Evolutionary conservation across 1,140 invertebrate genomes (phyloP).

Genomic region (Caenorhabditis tropicalis): DNA sequence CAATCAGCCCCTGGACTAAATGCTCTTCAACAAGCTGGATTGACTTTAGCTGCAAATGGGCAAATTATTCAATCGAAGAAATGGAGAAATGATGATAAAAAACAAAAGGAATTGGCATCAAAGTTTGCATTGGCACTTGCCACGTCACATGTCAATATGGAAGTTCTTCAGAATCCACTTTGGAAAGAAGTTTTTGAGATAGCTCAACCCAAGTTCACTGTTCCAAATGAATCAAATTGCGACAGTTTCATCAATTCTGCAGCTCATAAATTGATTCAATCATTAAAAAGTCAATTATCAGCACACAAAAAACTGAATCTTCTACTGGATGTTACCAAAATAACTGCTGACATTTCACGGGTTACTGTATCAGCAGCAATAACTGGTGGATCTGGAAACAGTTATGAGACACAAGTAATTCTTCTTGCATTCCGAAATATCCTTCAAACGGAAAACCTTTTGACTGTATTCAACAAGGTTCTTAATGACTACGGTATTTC

Average conservation of each 20-base stretch:
- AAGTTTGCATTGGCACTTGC: constrained; percentile 57
- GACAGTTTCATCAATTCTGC: constrained; percentile 51
- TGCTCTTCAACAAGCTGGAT: constrained; percentile 37
- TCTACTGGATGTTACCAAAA: constrained; percentile 6
- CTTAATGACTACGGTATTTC: constrained; percentile 10
- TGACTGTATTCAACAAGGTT: neutral
- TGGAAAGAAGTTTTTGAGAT: constrained; percentile 65
- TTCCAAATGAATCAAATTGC: constrained; percentile 56
- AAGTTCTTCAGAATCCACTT: constrained; percentile 54
- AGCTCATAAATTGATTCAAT: neutral
- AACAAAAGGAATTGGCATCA: constrained; percentile 54
- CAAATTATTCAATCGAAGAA: constrained; percentile 53
- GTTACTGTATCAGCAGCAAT: neutral
- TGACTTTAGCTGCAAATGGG: constrained; percentile 34
- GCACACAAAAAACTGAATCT: neutral
- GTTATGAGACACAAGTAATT: constrained; percentile 17
- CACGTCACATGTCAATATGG: constrained; percentile 55
- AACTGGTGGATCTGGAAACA: neutral
- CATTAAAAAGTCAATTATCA: constrained; percentile 11
- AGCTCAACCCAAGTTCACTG: constrained; percentile 62
- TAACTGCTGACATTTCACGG: constrained; percentile 5
- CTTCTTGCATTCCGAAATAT: constrained; percentile 9
- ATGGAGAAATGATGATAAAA: constrained; percentile 48
- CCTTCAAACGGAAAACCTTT: neutral
- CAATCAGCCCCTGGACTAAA: neutral